Percentiles rank a stretch among this genome's conserved stretches.
Evolutionary conservation across 53 echinoderm and acorn worm genomes (phyloP).

Genomic region (Patiria pectinifera): DNA sequence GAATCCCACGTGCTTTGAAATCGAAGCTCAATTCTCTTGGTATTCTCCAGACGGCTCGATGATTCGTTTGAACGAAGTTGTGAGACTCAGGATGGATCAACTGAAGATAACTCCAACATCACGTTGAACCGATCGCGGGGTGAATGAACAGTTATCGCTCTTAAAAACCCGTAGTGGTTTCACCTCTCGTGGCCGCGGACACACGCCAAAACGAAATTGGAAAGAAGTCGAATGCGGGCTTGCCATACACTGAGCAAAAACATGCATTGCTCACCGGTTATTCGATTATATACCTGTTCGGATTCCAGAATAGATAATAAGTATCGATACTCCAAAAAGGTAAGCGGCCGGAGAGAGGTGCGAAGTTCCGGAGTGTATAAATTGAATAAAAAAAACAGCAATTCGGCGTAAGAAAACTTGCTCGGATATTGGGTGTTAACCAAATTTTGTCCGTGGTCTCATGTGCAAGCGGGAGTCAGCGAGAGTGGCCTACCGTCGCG

Average conservation of each 20-base stretch:
- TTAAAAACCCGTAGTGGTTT: too few relatives aligned
- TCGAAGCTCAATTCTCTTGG: neutral
- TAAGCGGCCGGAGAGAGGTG: neutral
- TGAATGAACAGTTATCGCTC: too few relatives aligned
- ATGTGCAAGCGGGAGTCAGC: neutral
- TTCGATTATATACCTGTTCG: neutral
- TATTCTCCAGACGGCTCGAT: neutral
- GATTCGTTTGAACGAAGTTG: too few relatives aligned
- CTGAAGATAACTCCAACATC: neutral
- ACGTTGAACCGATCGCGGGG: too few relatives aligned
- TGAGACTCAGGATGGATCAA: neutral
- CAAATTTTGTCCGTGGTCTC: neutral
- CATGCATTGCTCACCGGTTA: neutral
- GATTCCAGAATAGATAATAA: too few relatives aligned
- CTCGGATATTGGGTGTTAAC: too few relatives aligned
- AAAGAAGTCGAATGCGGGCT: too few relatives aligned
- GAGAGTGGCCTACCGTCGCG: neutral
- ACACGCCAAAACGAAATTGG: too few relatives aligned
- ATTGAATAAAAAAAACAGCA: neutral
- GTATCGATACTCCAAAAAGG: neutral
- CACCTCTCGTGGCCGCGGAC: too few relatives aligned
- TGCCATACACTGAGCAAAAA: too few relatives aligned
- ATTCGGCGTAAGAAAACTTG: neutral
- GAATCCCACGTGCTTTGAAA: neutral
- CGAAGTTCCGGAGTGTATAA: neutral